A percentile compares a stretch with the other conserved stretches of the same genome.
Evolutionary conservation across 1,140 invertebrate species (phyloP).

Genomic region (Zelostemma sp.): DNA sequence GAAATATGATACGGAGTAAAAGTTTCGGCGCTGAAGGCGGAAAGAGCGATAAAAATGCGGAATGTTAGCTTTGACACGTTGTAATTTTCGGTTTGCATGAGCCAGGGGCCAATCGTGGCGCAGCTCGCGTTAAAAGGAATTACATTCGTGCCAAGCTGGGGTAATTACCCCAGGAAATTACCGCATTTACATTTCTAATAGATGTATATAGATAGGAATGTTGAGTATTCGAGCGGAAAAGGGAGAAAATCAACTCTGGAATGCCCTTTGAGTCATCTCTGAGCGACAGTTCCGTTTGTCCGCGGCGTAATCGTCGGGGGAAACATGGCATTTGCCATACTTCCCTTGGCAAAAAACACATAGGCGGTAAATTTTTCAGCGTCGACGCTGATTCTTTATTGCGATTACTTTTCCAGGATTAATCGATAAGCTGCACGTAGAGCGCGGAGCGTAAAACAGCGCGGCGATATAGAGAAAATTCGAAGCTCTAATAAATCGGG

Average conservation of each 20-base stretch:
- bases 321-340: too few relatives aligned
- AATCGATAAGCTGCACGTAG: conserved; percentile 29
- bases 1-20: conserved; percentile 8
- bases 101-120: conserved; percentile 28
- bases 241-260: too few relatives aligned
- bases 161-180: conserved; percentile 61
- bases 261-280: too few relatives aligned
- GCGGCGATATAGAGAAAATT: conserved; percentile 23
- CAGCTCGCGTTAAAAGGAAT: conserved; percentile 50
- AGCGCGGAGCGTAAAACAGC: conserved; percentile 22
- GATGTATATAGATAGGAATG: conserved; percentile 59
- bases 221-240: conserved; percentile 47
- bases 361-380: too few relatives aligned
- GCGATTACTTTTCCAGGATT: conserved; percentile 20
- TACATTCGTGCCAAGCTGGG: conserved; percentile 47
- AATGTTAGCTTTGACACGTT: conserved; percentile 30
- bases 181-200: conserved; percentile 64
- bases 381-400: conserved; percentile 15
- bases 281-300: too few relatives aligned
- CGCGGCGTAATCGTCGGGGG: too few relatives aligned
- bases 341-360: too few relatives aligned
- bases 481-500: conserved; percentile 22
- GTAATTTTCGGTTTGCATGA: conserved; percentile 52
- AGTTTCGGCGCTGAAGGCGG: conserved; percentile 6
- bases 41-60: conserved; percentile 31